Base-by-base conservation (phyloP, 2,888 invertebrate species). In the Drosophila mulleri region DNA sequence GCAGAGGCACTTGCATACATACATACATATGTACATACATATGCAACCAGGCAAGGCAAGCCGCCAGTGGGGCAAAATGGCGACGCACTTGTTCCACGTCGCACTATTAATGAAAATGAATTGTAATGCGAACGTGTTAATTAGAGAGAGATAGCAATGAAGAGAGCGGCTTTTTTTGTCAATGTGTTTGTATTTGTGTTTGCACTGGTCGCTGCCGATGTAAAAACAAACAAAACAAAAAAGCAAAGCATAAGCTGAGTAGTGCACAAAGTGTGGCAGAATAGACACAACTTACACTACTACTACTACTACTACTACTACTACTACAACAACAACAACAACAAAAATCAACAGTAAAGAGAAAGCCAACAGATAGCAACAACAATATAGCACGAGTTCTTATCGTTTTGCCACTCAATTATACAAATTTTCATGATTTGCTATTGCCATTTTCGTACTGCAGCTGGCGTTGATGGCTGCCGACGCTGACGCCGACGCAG, bases 91-190 rank as follows among this genome's bases (percentile, higher is more conserved):
- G 75, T 75, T 79, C 75, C 82, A 79, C 79, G 82, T 75, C 82
- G 65, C 53, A 67, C 78, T 81, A 81, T 84, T 89, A 87, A 89
- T 89, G 84, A 83, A 89, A 88, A 83, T 71, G 62, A 89, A 89
- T 81, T 83, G 82, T 77, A 83, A 87, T 77, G 69, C 67, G 69
- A 83, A 78, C 82, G 84, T 81, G 89, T 71, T 89, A 87, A 87
- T 89, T 83, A 78, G 67, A 78, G 53, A 59, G 66, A 58, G 53
- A 60, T 57, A 50, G 42, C 20, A 26, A 26, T 20, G 57, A 54
- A 71, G 72, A 69, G 69, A 66, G 65, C 57, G 65, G 35, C 20
- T 20, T 48, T 58, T 68, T 59, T 58, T 48, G 23, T 56, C 20
- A 44, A 44, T 59, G 11, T 39, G 12, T 35, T 62, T 57, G 54